Evolutionary conservation across 2,888 invertebrate genomes (phyloP).

Genomic region (Chouioia cunea): DNA sequence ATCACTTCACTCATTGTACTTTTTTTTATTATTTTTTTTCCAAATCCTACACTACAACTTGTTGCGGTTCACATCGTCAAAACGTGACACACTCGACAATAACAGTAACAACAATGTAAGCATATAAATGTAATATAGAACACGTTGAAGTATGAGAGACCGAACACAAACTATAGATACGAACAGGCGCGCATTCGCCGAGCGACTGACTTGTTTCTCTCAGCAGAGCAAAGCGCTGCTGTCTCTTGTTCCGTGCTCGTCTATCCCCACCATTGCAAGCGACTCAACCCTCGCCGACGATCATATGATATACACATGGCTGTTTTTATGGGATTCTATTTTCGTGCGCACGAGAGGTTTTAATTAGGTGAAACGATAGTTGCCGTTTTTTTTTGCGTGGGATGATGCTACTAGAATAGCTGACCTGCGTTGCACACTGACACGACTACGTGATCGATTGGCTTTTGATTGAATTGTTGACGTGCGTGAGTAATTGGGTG

Average conservation of each 20-base stretch:
- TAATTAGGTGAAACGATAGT: too few relatives aligned
- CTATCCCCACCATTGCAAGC: conserved; percentile 42
- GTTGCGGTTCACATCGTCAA: too few relatives aligned
- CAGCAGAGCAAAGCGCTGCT: conserved; percentile 43
- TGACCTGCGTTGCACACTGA: too few relatives aligned
- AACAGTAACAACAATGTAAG: too few relatives aligned
- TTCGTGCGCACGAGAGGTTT: too few relatives aligned
- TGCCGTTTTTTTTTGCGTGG: too few relatives aligned
- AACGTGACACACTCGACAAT: background rate
- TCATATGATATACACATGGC: background rate
- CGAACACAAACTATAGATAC: conserved; percentile 28
- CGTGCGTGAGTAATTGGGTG: too few relatives aligned
- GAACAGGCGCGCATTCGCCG: conserved; percentile 60
- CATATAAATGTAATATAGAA: too few relatives aligned
- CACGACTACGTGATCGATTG: too few relatives aligned
- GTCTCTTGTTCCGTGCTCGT: conserved; percentile 23
- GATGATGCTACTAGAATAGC: too few relatives aligned
- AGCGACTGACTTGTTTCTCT: conserved; percentile 58
- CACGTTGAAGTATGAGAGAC: background rate
- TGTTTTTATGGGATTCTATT: too few relatives aligned
- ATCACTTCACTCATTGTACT: conserved; percentile 38
- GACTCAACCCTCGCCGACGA: conserved; percentile 23
- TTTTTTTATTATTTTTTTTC: conserved; percentile 19
- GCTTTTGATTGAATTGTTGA: too few relatives aligned
- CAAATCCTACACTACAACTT: background rate